phyloP scores from a whole-genome alignment of 1,140 invertebrate species.

The Habropoda laboriosa region DNA sequence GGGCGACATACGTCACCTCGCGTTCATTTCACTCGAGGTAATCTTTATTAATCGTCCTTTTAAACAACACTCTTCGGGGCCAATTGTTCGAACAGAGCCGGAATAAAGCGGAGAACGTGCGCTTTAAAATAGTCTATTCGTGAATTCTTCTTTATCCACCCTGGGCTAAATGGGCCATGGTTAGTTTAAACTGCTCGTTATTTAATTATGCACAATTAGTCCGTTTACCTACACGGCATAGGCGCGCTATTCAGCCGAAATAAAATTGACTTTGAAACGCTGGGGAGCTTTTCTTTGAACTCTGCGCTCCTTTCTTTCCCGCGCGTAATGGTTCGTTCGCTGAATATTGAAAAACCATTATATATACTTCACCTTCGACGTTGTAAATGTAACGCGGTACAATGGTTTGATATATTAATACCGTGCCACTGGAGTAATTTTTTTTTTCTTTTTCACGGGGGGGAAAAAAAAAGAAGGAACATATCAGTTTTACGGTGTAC shows the following conservation, averaged over 20 bases:
- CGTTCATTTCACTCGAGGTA: background rate
- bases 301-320: background rate
- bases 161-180: background rate
- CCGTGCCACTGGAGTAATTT: background rate
- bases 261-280: conserved; percentile 19
- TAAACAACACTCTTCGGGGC: background rate
- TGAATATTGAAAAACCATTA: conserved; percentile 12
- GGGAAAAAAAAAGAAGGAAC: background rate
- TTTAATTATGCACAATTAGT: conserved; percentile 30
- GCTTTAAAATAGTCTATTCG: background rate
- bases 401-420: background rate
- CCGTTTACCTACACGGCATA: background rate
- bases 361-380: background rate
- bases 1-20: background rate
- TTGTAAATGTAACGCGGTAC: background rate
- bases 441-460: too few relatives aligned
- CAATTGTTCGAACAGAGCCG: background rate
- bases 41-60: conserved; percentile 8
- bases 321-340: background rate
- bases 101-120: background rate
- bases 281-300: background rate
- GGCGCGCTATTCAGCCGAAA: background rate
- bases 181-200: conserved; percentile 31
- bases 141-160: background rate
- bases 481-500: too few relatives aligned